Conservation (phyloP, 2,888 invertebrate species). For the Lasioglossum zephyrum region DNA sequence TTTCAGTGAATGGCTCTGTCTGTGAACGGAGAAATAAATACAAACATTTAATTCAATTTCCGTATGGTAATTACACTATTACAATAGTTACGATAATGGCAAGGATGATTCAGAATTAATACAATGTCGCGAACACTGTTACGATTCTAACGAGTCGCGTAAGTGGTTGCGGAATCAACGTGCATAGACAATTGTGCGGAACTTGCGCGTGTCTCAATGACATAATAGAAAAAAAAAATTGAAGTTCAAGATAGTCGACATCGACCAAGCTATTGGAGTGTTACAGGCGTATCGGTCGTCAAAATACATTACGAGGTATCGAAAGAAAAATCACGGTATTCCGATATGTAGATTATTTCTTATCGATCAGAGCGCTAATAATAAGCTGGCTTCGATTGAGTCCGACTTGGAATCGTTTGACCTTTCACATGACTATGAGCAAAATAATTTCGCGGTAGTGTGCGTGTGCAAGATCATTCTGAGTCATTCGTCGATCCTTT, state of each 20-base stretch:
- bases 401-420: conserved; percentile 36
- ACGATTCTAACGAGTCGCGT: neutral
- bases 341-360: conserved; percentile 51
- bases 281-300: conserved; percentile 26
- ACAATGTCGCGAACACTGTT: neutral
- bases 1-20: too few relatives aligned
- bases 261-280: conserved; percentile 19
- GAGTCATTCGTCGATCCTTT: neutral
- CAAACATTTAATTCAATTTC: neutral
- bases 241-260: conserved; percentile 39
- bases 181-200: neutral
- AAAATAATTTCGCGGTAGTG: conserved; percentile 1
- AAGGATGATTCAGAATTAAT: neutral
- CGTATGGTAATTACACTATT: neutral
- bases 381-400: conserved; percentile 46
- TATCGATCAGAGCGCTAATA: conserved; percentile 52
- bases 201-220: conserved; percentile 22
- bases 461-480: neutral
- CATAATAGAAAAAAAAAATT: conserved; percentile 29
- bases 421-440: conserved; percentile 29
- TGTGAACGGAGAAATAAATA: neutral
- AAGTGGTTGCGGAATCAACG: neutral
- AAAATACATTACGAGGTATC: conserved; percentile 36
- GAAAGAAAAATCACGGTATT: conserved; percentile 33
- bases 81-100: neutral